Percentiles rank a stretch among this genome's conserved stretches.
Evolutionary conservation across 1,140 invertebrate species (phyloP).

Genomic region (Oncopodura yosiiana): DNA sequence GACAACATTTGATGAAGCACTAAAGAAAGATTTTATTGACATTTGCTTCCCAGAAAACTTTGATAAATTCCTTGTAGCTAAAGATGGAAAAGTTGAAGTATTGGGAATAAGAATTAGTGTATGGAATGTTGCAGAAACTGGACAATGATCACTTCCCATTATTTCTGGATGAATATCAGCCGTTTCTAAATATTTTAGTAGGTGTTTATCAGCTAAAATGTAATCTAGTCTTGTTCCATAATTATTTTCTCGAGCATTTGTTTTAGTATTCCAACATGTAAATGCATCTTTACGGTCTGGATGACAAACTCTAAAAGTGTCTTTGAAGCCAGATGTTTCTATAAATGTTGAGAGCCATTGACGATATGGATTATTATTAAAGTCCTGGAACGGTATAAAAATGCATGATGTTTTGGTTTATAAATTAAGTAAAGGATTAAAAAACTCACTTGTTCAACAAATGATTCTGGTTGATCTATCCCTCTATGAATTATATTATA

Average conservation of each 20-base stretch:
- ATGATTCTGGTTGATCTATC: slow-evolving; percentile 45
- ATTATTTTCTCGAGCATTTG: slow-evolving; percentile 46
- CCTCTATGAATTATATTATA: slow-evolving; percentile 45
- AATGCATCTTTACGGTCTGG: slow-evolving; percentile 42
- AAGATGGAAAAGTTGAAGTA: slow-evolving; percentile 38
- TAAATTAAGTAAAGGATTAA: neutral
- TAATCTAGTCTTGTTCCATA: slow-evolving; percentile 52
- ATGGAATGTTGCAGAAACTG: slow-evolving; percentile 42
- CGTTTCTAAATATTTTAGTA: slow-evolving; percentile 38
- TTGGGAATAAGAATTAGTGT: slow-evolving; percentile 35
- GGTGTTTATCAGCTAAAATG: slow-evolving; percentile 42
- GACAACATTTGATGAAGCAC: neutral
- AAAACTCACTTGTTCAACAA: neutral
- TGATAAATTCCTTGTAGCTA: slow-evolving; percentile 46
- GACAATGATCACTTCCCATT: slow-evolving; percentile 52
- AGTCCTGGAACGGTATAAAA: slow-evolving; percentile 33
- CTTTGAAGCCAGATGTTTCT: slow-evolving; percentile 40
- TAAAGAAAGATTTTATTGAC: slow-evolving; percentile 43
- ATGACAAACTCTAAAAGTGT: slow-evolving; percentile 47
- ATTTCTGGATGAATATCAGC: slow-evolving; percentile 44
- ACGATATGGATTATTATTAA: slow-evolving; percentile 37
- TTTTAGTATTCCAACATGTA: slow-evolving; percentile 48
- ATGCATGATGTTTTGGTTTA: neutral
- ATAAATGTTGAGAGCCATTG: slow-evolving; percentile 42
- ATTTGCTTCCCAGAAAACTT: slow-evolving; percentile 48